These are phyloP conservation scores for Melanocharis versteri DNA, from an alignment of 2,113 vertebrate species.

Conservation along the genomic window DNA sequence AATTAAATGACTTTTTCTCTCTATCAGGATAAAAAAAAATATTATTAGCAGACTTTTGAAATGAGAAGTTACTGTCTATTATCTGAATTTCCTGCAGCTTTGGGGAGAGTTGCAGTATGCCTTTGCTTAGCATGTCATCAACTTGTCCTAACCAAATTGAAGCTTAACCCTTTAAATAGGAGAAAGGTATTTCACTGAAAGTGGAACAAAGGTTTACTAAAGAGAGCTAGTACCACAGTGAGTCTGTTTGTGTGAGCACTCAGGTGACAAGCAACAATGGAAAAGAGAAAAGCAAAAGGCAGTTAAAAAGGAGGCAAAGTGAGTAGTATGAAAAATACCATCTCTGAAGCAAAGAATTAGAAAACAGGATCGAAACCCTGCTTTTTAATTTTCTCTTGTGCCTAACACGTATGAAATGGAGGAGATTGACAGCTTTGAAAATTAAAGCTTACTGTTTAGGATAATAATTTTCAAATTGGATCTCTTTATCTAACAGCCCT, in stretches of 20 bases:
- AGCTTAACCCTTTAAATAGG: not conserved
- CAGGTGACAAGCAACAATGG: not conserved
- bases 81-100: not conserved
- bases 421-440: slow-evolving; percentile 1
- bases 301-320: not conserved
- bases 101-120: not conserved
- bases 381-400: not conserved
- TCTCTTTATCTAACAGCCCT: not conserved
- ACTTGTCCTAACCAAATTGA: not conserved
- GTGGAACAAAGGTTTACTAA: not conserved
- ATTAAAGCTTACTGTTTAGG: not conserved
- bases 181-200: not conserved
- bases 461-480: not conserved
- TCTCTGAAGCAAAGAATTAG: not conserved
- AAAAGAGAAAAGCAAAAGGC: not conserved
- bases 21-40: not conserved
- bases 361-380: not conserved
- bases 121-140: not conserved
- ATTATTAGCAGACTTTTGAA: not conserved
- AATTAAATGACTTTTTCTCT: slow-evolving; percentile 15
- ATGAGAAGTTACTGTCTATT: not conserved
- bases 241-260: not conserved
- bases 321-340: not conserved
- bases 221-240: not conserved
- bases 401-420: not conserved